Conservation (phyloP, 1,140 invertebrate species). For the Zelostemma sp. region DNA sequence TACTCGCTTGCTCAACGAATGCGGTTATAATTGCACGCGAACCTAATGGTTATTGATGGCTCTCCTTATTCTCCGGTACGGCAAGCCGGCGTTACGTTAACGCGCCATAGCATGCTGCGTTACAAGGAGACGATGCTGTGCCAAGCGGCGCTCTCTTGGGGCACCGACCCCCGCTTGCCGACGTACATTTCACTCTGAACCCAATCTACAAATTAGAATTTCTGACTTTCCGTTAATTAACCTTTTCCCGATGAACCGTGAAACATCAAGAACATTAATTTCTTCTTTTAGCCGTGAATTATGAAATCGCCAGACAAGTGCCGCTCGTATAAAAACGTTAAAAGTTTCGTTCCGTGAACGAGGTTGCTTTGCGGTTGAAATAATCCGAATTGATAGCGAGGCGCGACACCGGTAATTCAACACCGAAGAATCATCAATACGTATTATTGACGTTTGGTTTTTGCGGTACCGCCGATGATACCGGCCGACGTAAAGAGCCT, state of each 20-base stretch:
- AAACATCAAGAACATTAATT: no score
- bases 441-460: slow-evolving; percentile 9
- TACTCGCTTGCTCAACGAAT: slow-evolving; percentile 54
- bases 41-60: slow-evolving; percentile 67
- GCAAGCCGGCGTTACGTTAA: slow-evolving; percentile 23
- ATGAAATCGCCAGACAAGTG: no score
- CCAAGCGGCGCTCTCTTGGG: slow-evolving; percentile 55
- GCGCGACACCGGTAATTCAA: background rate
- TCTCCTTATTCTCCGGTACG: slow-evolving; percentile 42
- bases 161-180: slow-evolving; percentile 52
- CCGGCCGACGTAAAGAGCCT: slow-evolving; percentile 40
- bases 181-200: slow-evolving; percentile 17
- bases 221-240: no score
- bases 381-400: background rate
- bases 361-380: background rate
- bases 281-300: no score
- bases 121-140: slow-evolving; percentile 51
- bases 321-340: no score
- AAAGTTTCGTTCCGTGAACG: no score
- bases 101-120: slow-evolving; percentile 36
- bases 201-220: slow-evolving; percentile 15
- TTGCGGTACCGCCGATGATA: slow-evolving; percentile 35
- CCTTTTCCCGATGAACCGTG: no score
- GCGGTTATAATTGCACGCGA: slow-evolving; percentile 64
- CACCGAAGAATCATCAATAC: slow-evolving; percentile 3